A percentile compares a stretch with the other conserved stretches of the same genome.
These are phyloP conservation scores for Orius laevigatus DNA, from an alignment of 1,140 invertebrate genomes.

Conservation along the genomic window DNA sequence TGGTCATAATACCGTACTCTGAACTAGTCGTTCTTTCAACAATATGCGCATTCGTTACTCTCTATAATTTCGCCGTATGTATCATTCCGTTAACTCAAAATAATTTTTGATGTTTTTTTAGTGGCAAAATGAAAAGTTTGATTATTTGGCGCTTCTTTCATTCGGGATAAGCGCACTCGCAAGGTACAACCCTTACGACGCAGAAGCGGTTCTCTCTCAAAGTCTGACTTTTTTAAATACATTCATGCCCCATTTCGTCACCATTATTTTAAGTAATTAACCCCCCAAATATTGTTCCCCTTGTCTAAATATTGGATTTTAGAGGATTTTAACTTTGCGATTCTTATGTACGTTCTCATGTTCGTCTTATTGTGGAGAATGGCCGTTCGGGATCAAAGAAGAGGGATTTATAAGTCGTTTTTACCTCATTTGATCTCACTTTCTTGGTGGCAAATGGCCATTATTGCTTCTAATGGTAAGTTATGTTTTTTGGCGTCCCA, in stretches of 20 bases:
- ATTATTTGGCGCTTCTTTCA: slow-evolving; percentile 53
- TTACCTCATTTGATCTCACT: slow-evolving; percentile 72
- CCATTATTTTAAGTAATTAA: no score
- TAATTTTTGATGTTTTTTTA: slow-evolving; percentile 9
- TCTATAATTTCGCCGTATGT: slow-evolving; percentile 42
- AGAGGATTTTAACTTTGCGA: slow-evolving; percentile 26
- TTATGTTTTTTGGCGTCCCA: neutral
- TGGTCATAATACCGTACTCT: slow-evolving; percentile 62
- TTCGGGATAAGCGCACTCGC: slow-evolving; percentile 64
- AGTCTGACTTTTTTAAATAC: slow-evolving; percentile 64
- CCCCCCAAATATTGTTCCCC: no score
- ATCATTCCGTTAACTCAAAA: slow-evolving; percentile 1
- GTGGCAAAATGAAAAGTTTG: slow-evolving; percentile 27
- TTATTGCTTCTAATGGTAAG: slow-evolving; percentile 52
- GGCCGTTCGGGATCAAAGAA: slow-evolving; percentile 54
- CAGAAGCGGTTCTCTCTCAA: slow-evolving; percentile 58
- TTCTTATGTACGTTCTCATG: slow-evolving; percentile 58
- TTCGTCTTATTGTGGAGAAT: slow-evolving; percentile 53
- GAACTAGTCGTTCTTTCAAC: slow-evolving; percentile 61
- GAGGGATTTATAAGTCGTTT: slow-evolving; percentile 55
- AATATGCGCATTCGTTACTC: slow-evolving; percentile 50
- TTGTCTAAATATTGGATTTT: no score
- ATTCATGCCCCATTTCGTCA: slow-evolving; percentile 26
- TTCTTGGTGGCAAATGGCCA: slow-evolving; percentile 71
- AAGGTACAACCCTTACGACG: slow-evolving; percentile 62